Evolutionary conservation across 2,113 vertebrate species (phyloP).

Genomic region (Ptychochromis oligacanthus): DNA sequence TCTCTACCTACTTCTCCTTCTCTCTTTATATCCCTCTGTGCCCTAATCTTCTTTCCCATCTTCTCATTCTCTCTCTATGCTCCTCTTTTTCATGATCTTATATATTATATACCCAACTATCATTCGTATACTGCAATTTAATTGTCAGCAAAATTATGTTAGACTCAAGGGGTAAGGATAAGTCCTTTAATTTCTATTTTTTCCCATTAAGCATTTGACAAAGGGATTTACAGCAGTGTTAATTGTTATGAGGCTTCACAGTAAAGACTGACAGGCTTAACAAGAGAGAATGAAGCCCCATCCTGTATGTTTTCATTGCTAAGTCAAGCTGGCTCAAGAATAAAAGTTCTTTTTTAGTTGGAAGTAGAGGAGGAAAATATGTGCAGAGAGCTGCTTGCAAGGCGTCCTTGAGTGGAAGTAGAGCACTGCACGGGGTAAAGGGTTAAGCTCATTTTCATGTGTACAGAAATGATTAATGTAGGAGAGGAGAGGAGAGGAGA

Average conservation of each 20-base stretch:
- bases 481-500: constrained; percentile 5
- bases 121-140: constrained; percentile 28
- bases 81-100: constrained; percentile 23
- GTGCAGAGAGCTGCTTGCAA: constrained; percentile 25
- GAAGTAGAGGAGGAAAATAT: constrained; percentile 24
- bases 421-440: constrained; percentile 45
- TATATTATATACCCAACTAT: constrained; percentile 14
- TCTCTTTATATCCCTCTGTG: constrained; percentile 3
- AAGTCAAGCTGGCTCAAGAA: constrained; percentile 23
- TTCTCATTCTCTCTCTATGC: neutral
- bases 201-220: constrained; percentile 48
- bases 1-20: constrained; percentile 28
- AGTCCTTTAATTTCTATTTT: constrained; percentile 34
- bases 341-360: constrained; percentile 45
- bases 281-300: constrained; percentile 27
- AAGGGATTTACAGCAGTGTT: constrained; percentile 56
- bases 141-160: constrained; percentile 44
- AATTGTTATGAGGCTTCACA: constrained; percentile 50
- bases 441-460: constrained; percentile 67
- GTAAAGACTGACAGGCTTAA: constrained; percentile 48
- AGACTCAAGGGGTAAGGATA: constrained; percentile 45
- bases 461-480: constrained; percentile 68
- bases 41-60: constrained; percentile 29
- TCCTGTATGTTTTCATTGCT: constrained; percentile 26
- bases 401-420: constrained; percentile 70